These are phyloP conservation scores for Ranitomeya variabilis DNA, from an alignment of 2,113 vertebrate genomes.

Conservation along the genomic window DNA sequence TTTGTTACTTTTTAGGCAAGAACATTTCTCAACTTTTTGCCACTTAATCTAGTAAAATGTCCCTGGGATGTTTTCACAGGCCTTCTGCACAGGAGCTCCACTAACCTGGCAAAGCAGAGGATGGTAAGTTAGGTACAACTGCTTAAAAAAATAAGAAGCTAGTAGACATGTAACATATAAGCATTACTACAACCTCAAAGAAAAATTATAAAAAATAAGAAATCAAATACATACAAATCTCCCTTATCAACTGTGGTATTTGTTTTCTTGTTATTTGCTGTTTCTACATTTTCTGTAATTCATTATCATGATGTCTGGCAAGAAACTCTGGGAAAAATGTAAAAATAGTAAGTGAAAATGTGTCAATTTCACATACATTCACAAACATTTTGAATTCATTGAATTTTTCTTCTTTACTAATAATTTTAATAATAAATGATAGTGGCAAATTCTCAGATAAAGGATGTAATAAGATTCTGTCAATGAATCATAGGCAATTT, in stretches of 20 bases:
- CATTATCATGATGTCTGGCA: no score
- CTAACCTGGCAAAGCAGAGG: not conserved
- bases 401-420: no score
- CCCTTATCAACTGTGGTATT: no score
- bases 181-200: not conserved
- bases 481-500: no score
- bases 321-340: no score
- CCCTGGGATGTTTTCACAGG: not conserved
- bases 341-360: no score
- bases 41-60: not conserved
- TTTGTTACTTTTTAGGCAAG: conserved; percentile 8
- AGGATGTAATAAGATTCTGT: not conserved
- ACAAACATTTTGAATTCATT: no score
- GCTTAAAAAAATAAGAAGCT: not conserved
- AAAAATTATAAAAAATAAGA: not conserved
- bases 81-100: not conserved
- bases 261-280: no score
- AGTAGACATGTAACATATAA: not conserved
- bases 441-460: not conserved
- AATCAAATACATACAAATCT: not conserved
- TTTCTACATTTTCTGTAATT: not conserved
- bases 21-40: conserved; percentile 13
- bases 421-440: no score
- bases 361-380: no score
- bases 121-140: not conserved